These are phyloP conservation scores for Orgyia antiqua DNA, from an alignment of 2,888 invertebrate species.

Conservation along the genomic window DNA sequence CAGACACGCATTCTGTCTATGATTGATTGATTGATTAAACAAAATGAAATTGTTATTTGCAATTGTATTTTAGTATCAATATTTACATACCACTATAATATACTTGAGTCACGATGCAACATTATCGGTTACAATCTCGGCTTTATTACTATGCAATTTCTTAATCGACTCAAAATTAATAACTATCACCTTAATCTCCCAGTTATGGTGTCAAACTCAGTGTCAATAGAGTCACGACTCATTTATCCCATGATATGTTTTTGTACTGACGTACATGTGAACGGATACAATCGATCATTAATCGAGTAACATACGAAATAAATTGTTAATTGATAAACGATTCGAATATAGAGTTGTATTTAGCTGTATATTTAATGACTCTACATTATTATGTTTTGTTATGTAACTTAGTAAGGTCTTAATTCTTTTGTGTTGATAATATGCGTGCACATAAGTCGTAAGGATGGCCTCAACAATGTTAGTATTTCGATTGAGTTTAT, in stretches of 20 bases:
- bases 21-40: no score
- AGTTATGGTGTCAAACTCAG: conserved; percentile 30
- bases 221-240: conserved; percentile 45
- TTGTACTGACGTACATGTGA: conserved; percentile 23
- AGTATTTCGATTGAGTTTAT: conserved; percentile 50
- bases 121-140: conserved; percentile 13
- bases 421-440: conserved; percentile 3
- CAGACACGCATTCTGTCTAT: no score
- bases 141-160: conserved; percentile 16
- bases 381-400: conserved; percentile 20
- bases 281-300: conserved; percentile 41
- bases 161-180: conserved; percentile 25
- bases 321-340: conserved; percentile 41
- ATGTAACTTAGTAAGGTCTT: conserved; percentile 9
- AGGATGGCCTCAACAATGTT: conserved; percentile 20
- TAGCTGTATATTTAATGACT: conserved; percentile 7
- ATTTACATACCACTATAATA: conserved; percentile 4
- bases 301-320: conserved; percentile 32
- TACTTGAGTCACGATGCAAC: conserved; percentile 16
- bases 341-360: conserved; percentile 14
- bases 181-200: conserved; percentile 20
- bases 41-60: not conserved
- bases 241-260: conserved; percentile 21
- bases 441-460: conserved; percentile 6
- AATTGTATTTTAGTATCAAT: conserved; percentile 5